phyloP scores from a whole-genome alignment of 2,797 vertebrate species.

The Urophycis tenuis region DNA sequence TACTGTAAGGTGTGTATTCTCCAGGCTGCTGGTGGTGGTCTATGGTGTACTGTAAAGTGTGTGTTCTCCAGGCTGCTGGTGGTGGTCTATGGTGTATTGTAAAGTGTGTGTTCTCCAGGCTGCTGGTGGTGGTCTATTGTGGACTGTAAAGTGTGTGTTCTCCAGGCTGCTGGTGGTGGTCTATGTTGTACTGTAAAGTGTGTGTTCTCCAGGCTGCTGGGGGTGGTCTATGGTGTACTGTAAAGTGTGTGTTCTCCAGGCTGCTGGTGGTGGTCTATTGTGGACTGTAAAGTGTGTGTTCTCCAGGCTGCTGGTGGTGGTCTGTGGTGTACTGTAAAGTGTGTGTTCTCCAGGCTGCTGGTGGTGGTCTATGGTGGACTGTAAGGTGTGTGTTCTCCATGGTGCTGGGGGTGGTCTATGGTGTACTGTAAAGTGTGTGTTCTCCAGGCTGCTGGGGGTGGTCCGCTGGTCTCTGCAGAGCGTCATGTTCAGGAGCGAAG shows the following conservation, averaged over 20 bases:
- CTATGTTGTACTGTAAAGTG: no score
- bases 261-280: neutral
- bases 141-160: neutral
- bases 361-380: no score
- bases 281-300: no score
- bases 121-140: no score
- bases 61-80: neutral
- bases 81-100: no score
- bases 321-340: neutral
- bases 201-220: neutral
- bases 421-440: neutral
- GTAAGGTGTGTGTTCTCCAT: neutral
- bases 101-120: no score
- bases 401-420: neutral
- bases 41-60: neutral
- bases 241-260: neutral
- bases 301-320: no score
- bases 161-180: neutral
- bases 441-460: neutral
- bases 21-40: neutral
- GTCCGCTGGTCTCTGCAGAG: neutral
- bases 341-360: slow-evolving; percentile 1
- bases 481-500: slow-evolving; percentile 37
- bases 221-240: no score
- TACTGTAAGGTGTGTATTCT: no score